Base-by-base conservation (phyloP, 2,113 vertebrate genomes). In the Hyaena hyaena region DNA sequence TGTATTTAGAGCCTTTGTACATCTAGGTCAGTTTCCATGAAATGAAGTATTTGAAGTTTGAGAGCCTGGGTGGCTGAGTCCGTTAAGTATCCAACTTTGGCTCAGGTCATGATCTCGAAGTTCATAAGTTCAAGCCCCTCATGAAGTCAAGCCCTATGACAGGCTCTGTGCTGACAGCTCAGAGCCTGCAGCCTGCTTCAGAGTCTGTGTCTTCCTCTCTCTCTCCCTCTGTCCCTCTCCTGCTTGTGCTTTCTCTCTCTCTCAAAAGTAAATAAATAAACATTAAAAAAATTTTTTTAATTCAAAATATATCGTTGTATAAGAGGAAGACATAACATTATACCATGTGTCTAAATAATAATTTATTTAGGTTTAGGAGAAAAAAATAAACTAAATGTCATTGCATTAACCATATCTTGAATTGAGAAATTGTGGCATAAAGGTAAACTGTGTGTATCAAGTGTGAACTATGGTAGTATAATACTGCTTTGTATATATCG, bases 391-490 rank as follows among this genome's bases (percentile, higher is more conserved):
- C 73, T 53, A 17, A 58, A 33, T 50, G 33, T 82, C 14, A 65
- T 82, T 94, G 39, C 26, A 43, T 74, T 95, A 65, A n/a, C n/a
- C 53, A 43, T 95, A 63, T 74, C 31, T 82, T 65, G 71, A 39
- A 58, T 35, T 69, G 45, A 48, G 48, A 84, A 87, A 50, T 39
- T 58, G 35, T 63, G 85, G 63, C 84, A 95, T 61, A 76, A 95
- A 96, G 66, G 23, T 96, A 69, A 79, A 39, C 73, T 45, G 94
- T 74, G 58, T 95, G 63, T 98, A 77, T 82, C 50, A 5, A 5
- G 77, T 76, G 55, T 83, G 80, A 88, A 89, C 80, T 87, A 77
- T 96, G 81, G 88, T 98, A 94, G 97, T 95, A 39, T 90, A 92
- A 92, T 73, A 88, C 98, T 11, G 19, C 94, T 97, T 98, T 95